Base-by-base conservation (phyloP, 1,140 invertebrate genomes). In the Diploscapter pachys region DNA sequence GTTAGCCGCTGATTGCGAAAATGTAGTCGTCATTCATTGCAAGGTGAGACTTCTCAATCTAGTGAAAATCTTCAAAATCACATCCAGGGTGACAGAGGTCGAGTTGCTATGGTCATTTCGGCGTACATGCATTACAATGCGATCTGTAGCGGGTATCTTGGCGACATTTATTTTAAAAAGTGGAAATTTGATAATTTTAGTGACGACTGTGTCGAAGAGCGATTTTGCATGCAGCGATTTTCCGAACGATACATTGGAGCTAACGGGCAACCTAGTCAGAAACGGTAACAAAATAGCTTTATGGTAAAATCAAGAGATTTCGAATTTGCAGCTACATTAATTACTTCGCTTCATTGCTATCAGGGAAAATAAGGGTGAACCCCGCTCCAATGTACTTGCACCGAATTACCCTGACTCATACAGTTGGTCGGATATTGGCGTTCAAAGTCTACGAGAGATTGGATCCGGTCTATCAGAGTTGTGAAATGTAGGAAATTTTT, bases 41-140 rank as follows among this genome's bases (percentile, higher is more conserved):
- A 94, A 93, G 91, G 63, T 66, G 52, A 4, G 11, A 54, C 2
- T 55, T 2, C 56, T n/a, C 48, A 68, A 2, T 67, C 69, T 13
- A 71, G 63, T 8, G 51, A 65, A 31, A 65, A 65, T 8, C 59
- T 63, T 3, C 48, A 4, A 53, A 53, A 53, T 53, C 5, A 50
- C 9, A 63, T 63, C 55, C 59, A 74, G 68, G 91, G 91, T 57
- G 90, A 89, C 81, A 90, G 91, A 80, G 91, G 93, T 78, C 89
- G 93, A 70, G 88, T 93, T 48, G 93, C 92, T 61, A 91, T 95
- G 61, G 90, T 94, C 75, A 91, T 95, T 71, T 92, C 93, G 9
- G 92, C 93, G 5, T 95, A 94, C 87, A 93, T 95, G 91, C 92
- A 95, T 87, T 95, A 95, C 88, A 93, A 92, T 78, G 93, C 91